Evolutionary conservation across 2,113 vertebrate genomes (phyloP), one percentile per base, ranked within the genome.

Genomic region (Silurus glanis): DNA sequence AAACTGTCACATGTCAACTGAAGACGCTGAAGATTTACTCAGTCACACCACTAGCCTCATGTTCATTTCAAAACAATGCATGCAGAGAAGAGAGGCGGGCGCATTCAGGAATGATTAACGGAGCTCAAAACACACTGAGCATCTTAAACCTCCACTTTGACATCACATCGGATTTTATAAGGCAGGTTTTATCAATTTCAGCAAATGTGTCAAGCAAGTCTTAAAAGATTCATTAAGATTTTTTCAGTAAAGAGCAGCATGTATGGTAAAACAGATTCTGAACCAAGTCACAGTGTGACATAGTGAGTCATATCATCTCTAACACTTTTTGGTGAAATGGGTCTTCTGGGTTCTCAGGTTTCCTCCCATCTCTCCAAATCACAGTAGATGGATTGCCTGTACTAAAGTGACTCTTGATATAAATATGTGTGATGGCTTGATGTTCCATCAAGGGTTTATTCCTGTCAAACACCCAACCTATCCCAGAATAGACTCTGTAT

Each of bases 131-230:
- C 76, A 89, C 49, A 28, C 89, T 86, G 21, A 89, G 83, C 72
- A 71, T 71, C 71, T 51, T 58, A 90, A 88, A 25, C 45, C 45
- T 58, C 67, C 25, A 61, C 58, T 87, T 58, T 89, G 62, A 23
- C 66, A 90, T 85, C 83, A 84, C 80, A 81, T 25, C 74, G 66
- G 81, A 89, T 86, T 80, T 84, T 64, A 82, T 87, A 82, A 90
- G 75, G 53, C 28, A 49, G 86, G 84, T 92, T 90, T 89, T 59
- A 88, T 91, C 87, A 87, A 71, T 71, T 64, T 84, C 80, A 23
- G 55, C 61, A 79, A 80, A 91, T 55, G 58, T 61, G 53, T 74
- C 53, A 83, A 59, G 87, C 9, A 66, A 85, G 55, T 81, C 49
- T 25, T 76, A 37, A 45, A 14, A 37, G 6, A 28, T 71, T 90